Evolutionary conservation across 2,113 vertebrate genomes (phyloP).

Genomic region (Oryzias woworae): DNA sequence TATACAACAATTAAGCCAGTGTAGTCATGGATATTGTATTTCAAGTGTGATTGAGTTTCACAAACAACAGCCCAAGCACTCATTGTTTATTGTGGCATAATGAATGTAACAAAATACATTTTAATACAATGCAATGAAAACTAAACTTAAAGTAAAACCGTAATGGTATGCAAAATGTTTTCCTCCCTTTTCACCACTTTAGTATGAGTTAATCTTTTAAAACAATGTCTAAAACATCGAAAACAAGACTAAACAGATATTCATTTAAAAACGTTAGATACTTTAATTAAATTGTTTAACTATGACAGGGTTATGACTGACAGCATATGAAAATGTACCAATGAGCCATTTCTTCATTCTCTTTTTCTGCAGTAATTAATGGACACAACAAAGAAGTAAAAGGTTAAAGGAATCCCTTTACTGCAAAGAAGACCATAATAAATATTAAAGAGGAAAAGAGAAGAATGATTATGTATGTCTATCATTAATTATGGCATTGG

Average conservation of each 20-base stretch:
- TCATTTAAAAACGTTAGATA: background rate
- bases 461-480: conserved; percentile 36
- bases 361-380: conserved; percentile 45
- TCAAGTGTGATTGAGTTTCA: conserved; percentile 1
- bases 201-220: conserved; percentile 4
- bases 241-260: background rate
- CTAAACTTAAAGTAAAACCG: background rate
- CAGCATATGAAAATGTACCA: conserved; percentile 23
- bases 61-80: conserved; percentile 16
- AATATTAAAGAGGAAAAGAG: conserved; percentile 54
- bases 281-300: background rate
- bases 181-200: background rate
- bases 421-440: conserved; percentile 50
- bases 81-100: conserved; percentile 6
- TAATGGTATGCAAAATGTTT: background rate
- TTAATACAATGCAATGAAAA: background rate
- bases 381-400: conserved; percentile 24
- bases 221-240: background rate
- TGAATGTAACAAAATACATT: conserved; percentile 14
- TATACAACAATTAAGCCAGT: conserved; percentile 1
- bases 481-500: conserved; percentile 53
- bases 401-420: conserved; percentile 52
- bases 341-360: conserved; percentile 22
- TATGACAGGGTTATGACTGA: background rate
- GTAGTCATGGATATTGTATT: conserved; percentile 6